Base-by-base conservation (phyloP, 1,140 invertebrate species). In the Heliothis virescens region DNA sequence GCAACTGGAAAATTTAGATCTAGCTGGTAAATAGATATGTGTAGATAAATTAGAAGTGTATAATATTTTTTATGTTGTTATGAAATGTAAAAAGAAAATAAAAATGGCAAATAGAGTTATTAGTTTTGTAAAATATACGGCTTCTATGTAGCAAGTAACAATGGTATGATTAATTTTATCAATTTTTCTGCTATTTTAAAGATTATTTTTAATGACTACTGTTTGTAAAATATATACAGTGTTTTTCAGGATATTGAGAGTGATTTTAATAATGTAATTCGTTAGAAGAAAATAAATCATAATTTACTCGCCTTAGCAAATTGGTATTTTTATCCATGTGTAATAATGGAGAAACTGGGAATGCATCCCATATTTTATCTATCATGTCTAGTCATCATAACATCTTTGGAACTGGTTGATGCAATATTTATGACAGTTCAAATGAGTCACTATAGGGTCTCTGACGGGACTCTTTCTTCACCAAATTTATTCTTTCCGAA, bases 41-140 rank as follows among this genome's bases (percentile, higher is more conserved):
- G 16, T 65, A 65, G 62, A n/a, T 65, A 65, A 65, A 65, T 65
- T 48, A 16, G 47, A 48, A 65, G 47, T 65, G 41, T 65, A 48
- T 65, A n/a, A 65, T 65, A 34, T n/a, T 72, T 15, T 57, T 72
- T 55, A 55, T 18, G 29, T 3, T 57, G 69, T 72, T 71, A 65
- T 57, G 16, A 41, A 72, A 57, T 52, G 13, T 11, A 34, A 26
- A 55, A 72, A 72, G 10, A 26, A 55, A 34, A 72, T 41, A 57
- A 72, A 69, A 57, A 41, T 72, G 34, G 69, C 15, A 57, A 72
- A 57, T 41, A 16, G 9, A 10, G 26, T 72, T 72, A 15, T 41
- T 69, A 69, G 65, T 69, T 69, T 69, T 69, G 65, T 69, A 65
- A 65, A 47, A 10, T 65, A 65, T 18, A n/a, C n/a, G n/a, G 16